These are phyloP conservation scores for Microctenopoma stevenorrisi DNA, from an alignment of 2,797 vertebrate genomes.

Conservation along the genomic window DNA sequence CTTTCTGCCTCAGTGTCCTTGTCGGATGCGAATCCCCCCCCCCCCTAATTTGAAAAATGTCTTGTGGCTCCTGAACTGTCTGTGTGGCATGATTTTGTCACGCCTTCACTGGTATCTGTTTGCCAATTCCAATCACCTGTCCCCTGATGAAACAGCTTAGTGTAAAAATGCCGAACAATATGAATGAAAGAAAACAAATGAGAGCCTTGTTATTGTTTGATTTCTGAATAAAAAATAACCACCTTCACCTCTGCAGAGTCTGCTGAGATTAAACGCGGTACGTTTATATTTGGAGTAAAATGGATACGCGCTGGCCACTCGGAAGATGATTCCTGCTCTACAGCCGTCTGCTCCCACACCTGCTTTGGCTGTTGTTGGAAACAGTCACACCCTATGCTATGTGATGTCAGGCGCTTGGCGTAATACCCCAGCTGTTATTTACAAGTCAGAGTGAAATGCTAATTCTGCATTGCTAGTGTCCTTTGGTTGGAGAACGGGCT, in stretches of 20 bases:
- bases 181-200: constrained; percentile 52
- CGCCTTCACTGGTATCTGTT: constrained; percentile 56
- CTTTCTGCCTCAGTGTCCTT: constrained; percentile 77
- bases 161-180: constrained; percentile 62
- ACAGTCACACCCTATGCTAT: constrained; percentile 24
- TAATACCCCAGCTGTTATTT: constrained; percentile 52
- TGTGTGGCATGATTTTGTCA: constrained; percentile 67
- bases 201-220: constrained; percentile 35
- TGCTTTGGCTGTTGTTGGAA: constrained; percentile 26
- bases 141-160: constrained; percentile 56
- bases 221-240: constrained; percentile 43
- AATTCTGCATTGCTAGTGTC: constrained; percentile 40
- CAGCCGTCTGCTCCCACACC: constrained; percentile 44
- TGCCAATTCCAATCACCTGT: constrained; percentile 72
- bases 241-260: constrained; percentile 16
- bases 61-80: constrained; percentile 65
- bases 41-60: constrained; percentile 75
- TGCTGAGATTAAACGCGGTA: constrained; percentile 11
- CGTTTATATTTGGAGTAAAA: constrained; percentile 13
- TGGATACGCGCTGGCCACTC: background rate
- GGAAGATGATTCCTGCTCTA: constrained; percentile 12
- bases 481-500: constrained; percentile 49
- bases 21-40: constrained; percentile 53
- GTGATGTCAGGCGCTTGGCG: constrained; percentile 44
- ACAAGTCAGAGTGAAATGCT: constrained; percentile 48